Conservation (phyloP, 2,797 vertebrate species). For the Chaunax sp. region DNA sequence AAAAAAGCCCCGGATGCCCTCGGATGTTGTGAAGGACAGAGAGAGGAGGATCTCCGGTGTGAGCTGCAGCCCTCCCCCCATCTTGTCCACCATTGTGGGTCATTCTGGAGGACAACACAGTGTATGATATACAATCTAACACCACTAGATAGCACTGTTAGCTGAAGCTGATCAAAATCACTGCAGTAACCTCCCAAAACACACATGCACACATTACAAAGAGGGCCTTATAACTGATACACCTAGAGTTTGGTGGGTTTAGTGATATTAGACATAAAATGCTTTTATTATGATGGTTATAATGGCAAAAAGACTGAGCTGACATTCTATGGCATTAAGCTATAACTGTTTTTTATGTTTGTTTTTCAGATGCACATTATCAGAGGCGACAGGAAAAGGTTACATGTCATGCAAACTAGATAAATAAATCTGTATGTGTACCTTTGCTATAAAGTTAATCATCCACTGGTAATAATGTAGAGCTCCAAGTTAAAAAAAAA, state of each 20-base stretch:
- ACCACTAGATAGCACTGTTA: slow-evolving; percentile 81
- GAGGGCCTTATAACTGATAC: slow-evolving; percentile 18
- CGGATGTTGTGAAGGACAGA: slow-evolving; percentile 52
- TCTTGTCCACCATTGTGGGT: slow-evolving; percentile 73
- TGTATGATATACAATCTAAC: slow-evolving; percentile 56
- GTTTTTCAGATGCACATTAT: slow-evolving; percentile 78
- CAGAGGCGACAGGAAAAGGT: slow-evolving; percentile 83
- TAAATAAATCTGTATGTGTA: slow-evolving; percentile 83
- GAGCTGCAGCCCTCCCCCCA: slow-evolving; percentile 66
- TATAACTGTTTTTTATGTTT: slow-evolving; percentile 71
- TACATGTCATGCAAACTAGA: slow-evolving; percentile 86
- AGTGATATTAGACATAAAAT: slow-evolving; percentile 77
- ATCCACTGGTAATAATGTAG: slow-evolving; percentile 93
- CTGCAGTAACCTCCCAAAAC: slow-evolving; percentile 38
- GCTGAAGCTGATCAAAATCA: slow-evolving; percentile 56
- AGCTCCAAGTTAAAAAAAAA: slow-evolving; percentile 88
- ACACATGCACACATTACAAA: slow-evolving; percentile 12
- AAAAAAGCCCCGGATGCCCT: slow-evolving; percentile 32
- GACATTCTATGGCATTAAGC: slow-evolving; percentile 81
- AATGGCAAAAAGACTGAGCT: slow-evolving; percentile 78
- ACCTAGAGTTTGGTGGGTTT: slow-evolving; percentile 36
- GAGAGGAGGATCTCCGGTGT: slow-evolving; percentile 38
- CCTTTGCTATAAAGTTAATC: slow-evolving; percentile 85
- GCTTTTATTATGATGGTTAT: slow-evolving; percentile 83
- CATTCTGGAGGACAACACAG: slow-evolving; percentile 73